Evolutionary conservation across 2,113 vertebrate species (phyloP), one percentile per base, ranked within the genome.

Genomic region (Cheirogaleus medius): DNA sequence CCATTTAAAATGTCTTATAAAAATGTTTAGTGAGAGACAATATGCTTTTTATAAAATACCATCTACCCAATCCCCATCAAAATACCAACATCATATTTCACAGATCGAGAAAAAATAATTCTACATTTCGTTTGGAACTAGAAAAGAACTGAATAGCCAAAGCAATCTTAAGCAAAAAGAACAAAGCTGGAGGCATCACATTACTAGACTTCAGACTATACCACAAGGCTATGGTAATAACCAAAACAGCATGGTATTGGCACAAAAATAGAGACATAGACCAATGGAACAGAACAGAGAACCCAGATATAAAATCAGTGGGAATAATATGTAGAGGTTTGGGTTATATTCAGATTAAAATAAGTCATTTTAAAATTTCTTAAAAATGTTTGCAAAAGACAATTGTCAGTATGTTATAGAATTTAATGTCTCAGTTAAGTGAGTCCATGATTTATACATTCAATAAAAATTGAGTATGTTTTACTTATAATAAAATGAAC

Each of bases 351-450:
- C 17, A n/a, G 52, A 7, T 58, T 92, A 88, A 89, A 60, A 90
- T 42, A 34, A 74, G 2, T 87, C 64, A 68, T 83, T 84, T 73
- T 32, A 83, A 76, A 86, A 49, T 69, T 81, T 89, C 56, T 94
- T 94, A 92, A 54, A 94, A 89, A 85, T 60, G n/a, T 20, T 94
- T 94, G 25, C 23, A 47, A 91, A 93, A 47, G 64, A 20, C 17
- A 80, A 74, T 47, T 80, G 42, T 68, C 20, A 42, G 8, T 25
- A 78, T 56, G 34, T 71, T 88, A 80, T 37, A 80, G 47, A 54
- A 83, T 58, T 89, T 63, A 73, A n/a, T 94, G 8, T 63, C 20
- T 66, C 56, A 69, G 44, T n/a, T 87, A 54, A 18, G 5, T 54
- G 76, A 87, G 1, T 81, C 64, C 18, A 27, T 85, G 47, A n/a